Conservation (phyloP, 2,797 vertebrate genomes). For the Danio aesculapii region DNA sequence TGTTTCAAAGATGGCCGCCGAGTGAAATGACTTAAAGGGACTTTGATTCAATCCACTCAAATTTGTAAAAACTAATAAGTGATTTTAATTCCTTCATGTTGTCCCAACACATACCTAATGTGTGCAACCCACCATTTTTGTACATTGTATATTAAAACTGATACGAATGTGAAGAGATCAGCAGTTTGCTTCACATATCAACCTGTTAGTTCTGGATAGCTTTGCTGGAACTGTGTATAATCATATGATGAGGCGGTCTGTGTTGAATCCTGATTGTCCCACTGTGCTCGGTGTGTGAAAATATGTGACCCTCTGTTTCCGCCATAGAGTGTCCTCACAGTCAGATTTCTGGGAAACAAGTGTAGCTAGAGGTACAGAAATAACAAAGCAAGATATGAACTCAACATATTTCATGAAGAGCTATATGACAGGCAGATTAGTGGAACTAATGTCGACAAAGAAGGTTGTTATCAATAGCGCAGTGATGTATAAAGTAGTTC, state of each 20-base stretch:
- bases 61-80: too few relatives aligned
- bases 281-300: slow-evolving; percentile 77
- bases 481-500: neutral
- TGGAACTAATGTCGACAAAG: neutral
- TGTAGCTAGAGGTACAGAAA: slow-evolving; percentile 74
- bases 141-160: neutral
- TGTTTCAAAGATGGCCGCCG: too few relatives aligned
- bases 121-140: too few relatives aligned
- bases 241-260: slow-evolving; percentile 70
- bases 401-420: neutral
- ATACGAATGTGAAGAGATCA: neutral
- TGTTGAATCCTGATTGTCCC: slow-evolving; percentile 77
- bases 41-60: too few relatives aligned
- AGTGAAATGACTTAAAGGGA: too few relatives aligned
- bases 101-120: too few relatives aligned
- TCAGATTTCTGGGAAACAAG: slow-evolving; percentile 75
- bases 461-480: neutral
- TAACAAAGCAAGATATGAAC: neutral
- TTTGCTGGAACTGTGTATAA: slow-evolving; percentile 70
- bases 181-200: neutral
- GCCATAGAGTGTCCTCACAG: slow-evolving; percentile 73
- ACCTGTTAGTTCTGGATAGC: slow-evolving; percentile 31
- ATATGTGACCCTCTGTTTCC: slow-evolving; percentile 68
- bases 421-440: neutral
- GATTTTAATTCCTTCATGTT: too few relatives aligned